Evolutionary conservation across 2,797 vertebrate genomes (phyloP), one percentile per base, ranked within the genome.

Genomic region (Mergus octosetaceus): DNA sequence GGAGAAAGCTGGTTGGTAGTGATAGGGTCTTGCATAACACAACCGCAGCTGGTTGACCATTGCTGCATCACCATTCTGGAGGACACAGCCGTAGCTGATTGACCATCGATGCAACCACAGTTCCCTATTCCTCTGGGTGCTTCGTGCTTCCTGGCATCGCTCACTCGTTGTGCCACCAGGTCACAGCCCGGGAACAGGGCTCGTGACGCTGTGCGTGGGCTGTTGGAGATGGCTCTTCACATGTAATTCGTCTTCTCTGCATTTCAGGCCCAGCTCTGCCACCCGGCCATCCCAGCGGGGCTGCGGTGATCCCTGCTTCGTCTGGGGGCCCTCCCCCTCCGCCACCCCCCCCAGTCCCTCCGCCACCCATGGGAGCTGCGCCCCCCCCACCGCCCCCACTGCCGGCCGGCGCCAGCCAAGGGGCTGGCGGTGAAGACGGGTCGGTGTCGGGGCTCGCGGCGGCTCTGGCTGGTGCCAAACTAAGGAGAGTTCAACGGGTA

Each of bases 401-500:
- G 97, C 99, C 99, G 0, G 96, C 97, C 3, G 98, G 99, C 3
- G 98, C 97, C 16, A 98, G 98, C 64, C 97, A 97, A 51, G 97
- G 97, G 22, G 28, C 86, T 47, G 97, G 96, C 22, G 96, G 98
- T 4, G 98, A 99, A 22, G 98, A 98, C 24, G 83, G 98, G 53
- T 98, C 98, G 4, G 98, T 98, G 68, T 99, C 99, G 13, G 99
- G 99, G 90, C 98, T 99, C 62, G 99, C 99, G 13, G 99, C 99
- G 0, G 99, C 99, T 36, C 97, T 99, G 97, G 99, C 99, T 66
- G 99, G 99, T 97, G 99, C 99, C 98, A 99, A 99, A 98, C 98
- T 99, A 79, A 98, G 99, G 86, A 99, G 98, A 98, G 99, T 99
- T 30, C 99, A 99, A 64, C 97, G 99, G 98, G 99, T 99, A 98